Conservation (phyloP, 1,140 invertebrate genomes). For the Brachionus rubens region DNA sequence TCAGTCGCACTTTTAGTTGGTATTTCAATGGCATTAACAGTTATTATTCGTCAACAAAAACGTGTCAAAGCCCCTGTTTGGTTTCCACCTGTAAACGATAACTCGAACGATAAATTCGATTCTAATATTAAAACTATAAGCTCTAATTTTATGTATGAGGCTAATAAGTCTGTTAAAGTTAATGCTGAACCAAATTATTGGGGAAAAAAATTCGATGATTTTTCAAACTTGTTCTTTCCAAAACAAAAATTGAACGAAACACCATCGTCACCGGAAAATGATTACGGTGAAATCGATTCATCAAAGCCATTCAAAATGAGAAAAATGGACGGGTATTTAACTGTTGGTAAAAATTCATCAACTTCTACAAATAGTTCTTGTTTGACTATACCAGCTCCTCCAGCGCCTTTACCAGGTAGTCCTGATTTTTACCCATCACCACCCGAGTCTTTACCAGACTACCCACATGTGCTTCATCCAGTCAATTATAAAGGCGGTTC, state of each 20-base stretch:
- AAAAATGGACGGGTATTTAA: neutral
- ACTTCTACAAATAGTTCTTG: neutral
- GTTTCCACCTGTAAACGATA: slow-evolving; percentile 28
- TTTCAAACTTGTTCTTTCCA: neutral
- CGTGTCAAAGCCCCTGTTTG: slow-evolving; percentile 14
- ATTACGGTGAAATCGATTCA: slow-evolving; percentile 1
- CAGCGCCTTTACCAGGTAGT: neutral
- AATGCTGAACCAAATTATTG: neutral
- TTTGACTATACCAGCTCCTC: neutral
- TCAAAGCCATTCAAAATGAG: slow-evolving; percentile 7
- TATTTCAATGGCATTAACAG: slow-evolving; percentile 13
- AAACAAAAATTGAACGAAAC: neutral
- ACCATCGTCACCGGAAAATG: slow-evolving; percentile 23
- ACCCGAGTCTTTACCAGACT: slow-evolving; percentile 37
- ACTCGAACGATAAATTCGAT: neutral
- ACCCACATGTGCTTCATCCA: neutral
- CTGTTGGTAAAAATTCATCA: neutral
- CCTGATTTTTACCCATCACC: slow-evolving; percentile 37
- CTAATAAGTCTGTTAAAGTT: no score
- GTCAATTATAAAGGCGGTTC: slow-evolving; percentile 16
- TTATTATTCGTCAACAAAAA: slow-evolving; percentile 25
- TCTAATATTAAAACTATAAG: neutral
- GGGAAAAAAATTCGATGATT: neutral
- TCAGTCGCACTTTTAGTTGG: slow-evolving; percentile 16
- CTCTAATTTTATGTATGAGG: neutral